Conservation (phyloP, 2,888 invertebrate genomes). For the Oligia fasciuncula region DNA sequence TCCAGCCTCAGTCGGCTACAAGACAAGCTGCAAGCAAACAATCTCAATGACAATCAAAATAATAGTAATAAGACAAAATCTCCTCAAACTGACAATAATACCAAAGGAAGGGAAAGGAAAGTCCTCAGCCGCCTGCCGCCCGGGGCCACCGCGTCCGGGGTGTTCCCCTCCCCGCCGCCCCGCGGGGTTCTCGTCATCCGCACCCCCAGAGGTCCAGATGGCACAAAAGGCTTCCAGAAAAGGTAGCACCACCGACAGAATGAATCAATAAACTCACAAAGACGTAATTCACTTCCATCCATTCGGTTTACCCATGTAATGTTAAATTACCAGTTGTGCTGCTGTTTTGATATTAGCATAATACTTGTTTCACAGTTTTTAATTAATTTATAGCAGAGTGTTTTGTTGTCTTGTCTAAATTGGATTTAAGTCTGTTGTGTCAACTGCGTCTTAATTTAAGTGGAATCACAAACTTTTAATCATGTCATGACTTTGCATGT, state of each 20-base stretch:
- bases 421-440: constrained; percentile 25
- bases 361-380: constrained; percentile 68
- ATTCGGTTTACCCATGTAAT: constrained; percentile 65
- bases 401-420: constrained; percentile 33
- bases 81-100: constrained; percentile 77
- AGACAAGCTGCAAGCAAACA: constrained; percentile 86
- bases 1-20: constrained; percentile 85
- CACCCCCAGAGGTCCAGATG: constrained; percentile 94
- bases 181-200: constrained; percentile 91
- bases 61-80: constrained; percentile 77
- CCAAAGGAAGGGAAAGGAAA: constrained; percentile 85
- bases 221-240: constrained; percentile 89
- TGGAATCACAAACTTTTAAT: constrained; percentile 19
- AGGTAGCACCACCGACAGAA: constrained; percentile 82
- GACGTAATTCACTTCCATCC: constrained; percentile 76
- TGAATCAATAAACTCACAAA: constrained; percentile 63
- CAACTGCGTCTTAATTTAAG: constrained; percentile 29
- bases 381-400: constrained; percentile 42
- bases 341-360: constrained; percentile 64
- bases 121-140: constrained; percentile 83
- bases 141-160: constrained; percentile 78
- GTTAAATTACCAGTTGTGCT: constrained; percentile 62
- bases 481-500: constrained; percentile 2
- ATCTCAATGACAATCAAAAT: constrained; percentile 81
- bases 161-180: constrained; percentile 86